A percentile compares a stretch with the other conserved stretches of the same genome.
phyloP scores from a whole-genome alignment of 1,140 invertebrate species.

The Xylocopa sonorina region DNA sequence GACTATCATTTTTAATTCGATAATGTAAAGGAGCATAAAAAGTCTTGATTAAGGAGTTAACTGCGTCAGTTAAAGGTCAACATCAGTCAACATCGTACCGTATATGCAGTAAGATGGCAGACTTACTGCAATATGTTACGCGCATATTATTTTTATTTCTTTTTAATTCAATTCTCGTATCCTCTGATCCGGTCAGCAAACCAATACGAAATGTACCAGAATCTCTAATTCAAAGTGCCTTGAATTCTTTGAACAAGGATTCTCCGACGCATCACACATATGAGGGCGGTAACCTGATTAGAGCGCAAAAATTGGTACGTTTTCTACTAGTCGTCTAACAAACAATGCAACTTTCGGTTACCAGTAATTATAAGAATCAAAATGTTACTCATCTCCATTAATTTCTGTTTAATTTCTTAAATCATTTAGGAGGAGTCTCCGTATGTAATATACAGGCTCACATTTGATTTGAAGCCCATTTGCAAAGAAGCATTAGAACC shows the following conservation, averaged over 20 bases:
- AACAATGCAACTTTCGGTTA: background rate
- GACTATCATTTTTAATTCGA: slow-evolving; percentile 13
- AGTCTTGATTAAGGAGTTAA: background rate
- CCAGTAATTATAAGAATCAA: background rate
- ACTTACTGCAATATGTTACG: slow-evolving; percentile 6
- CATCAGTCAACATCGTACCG: background rate
- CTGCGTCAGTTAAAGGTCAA: slow-evolving; percentile 37
- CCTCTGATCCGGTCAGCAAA: slow-evolving; percentile 57
- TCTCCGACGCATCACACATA: slow-evolving; percentile 71
- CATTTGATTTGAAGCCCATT: slow-evolving; percentile 70
- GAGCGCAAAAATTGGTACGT: slow-evolving; percentile 73
- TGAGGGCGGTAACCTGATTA: slow-evolving; percentile 72
- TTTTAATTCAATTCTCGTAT: slow-evolving; percentile 11
- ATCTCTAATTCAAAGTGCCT: slow-evolving; percentile 65
- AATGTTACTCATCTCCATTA: no score
- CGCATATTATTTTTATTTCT: slow-evolving; percentile 27
- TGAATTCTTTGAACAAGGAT: slow-evolving; percentile 70
- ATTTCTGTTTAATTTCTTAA: background rate
- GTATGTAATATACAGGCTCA: slow-evolving; percentile 71
- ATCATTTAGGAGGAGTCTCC: slow-evolving; percentile 72
- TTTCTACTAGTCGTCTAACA: background rate
- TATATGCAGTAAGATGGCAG: slow-evolving; percentile 57
- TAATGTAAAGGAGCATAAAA: slow-evolving; percentile 22
- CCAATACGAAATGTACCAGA: slow-evolving; percentile 56
- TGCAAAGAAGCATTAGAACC: slow-evolving; percentile 62